These are phyloP conservation scores for Adela reaumurella DNA, from an alignment of 2,888 invertebrate species.

Conservation along the genomic window DNA sequence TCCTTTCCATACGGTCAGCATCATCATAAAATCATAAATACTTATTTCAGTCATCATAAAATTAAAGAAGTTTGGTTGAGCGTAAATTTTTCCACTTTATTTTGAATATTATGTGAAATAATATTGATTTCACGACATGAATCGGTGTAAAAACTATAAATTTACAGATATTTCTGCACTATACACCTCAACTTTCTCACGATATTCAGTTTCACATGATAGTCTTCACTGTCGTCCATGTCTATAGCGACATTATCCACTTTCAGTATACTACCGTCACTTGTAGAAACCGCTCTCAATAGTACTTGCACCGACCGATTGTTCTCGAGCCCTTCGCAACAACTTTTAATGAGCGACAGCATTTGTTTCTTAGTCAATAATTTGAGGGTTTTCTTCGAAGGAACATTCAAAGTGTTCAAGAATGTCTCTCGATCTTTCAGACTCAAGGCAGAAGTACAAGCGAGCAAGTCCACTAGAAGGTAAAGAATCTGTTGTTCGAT, in stretches of 20 bases:
- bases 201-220: neutral
- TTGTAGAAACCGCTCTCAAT: constrained; percentile 22
- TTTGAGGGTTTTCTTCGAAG: constrained; percentile 33
- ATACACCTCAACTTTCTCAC: neutral
- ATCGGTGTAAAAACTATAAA: too few species aligned
- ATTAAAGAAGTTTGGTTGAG: too few species aligned
- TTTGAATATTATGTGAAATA: too few species aligned
- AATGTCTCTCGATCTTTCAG: constrained; percentile 23
- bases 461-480: constrained; percentile 25
- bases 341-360: constrained; percentile 23
- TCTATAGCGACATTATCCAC: constrained; percentile 18
- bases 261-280: constrained; percentile 24
- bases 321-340: constrained; percentile 17
- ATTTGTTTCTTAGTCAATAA: constrained; percentile 31
- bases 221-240: constrained; percentile 4
- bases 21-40: too few species aligned
- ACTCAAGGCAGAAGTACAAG: constrained; percentile 24
- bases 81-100: too few species aligned
- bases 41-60: too few species aligned
- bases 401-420: constrained; percentile 23
- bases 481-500: constrained; percentile 32
- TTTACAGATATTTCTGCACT: neutral
- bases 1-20: too few species aligned
- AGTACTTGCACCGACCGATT: constrained; percentile 24
- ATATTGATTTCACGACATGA: too few species aligned